A percentile compares a stretch with the other conserved stretches of the same genome.
phyloP scores from a whole-genome alignment of 2,113 vertebrate species.

The Dascyllus trimaculatus region DNA sequence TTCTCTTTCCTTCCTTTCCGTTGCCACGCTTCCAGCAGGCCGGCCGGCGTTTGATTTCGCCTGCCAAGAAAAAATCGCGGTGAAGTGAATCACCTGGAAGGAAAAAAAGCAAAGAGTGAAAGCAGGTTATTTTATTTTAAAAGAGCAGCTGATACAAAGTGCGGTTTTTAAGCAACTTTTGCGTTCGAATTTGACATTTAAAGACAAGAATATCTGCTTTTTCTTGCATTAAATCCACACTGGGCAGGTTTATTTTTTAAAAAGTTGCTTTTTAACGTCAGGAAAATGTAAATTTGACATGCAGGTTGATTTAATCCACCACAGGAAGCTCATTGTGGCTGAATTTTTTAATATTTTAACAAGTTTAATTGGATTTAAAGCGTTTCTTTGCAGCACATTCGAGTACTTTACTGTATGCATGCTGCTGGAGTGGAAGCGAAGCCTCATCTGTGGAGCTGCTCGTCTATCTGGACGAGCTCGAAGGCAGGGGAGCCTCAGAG shows the following conservation, averaged over 20 bases:
- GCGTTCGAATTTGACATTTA: not conserved
- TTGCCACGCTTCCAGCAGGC: not conserved
- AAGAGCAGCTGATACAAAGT: not conserved
- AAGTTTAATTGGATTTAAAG: not conserved
- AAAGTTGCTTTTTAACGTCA: too few species aligned
- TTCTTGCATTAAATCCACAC: not conserved
- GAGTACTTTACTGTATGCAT: constrained; percentile 11
- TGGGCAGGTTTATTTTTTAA: too few species aligned
- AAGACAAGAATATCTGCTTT: not conserved
- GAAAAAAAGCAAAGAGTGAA: not conserved
- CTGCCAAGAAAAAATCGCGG: not conserved
- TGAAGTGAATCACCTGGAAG: not conserved
- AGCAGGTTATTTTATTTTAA: not conserved
- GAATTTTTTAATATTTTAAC: too few species aligned
- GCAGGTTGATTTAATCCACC: too few species aligned
- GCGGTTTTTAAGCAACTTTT: not conserved
- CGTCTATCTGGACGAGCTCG: not conserved
- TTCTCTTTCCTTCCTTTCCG: not conserved
- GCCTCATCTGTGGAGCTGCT: constrained; percentile 28
- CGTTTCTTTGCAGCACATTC: constrained; percentile 18
- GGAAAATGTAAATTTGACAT: too few species aligned
- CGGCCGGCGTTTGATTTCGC: not conserved
- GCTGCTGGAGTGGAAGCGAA: constrained; percentile 17
- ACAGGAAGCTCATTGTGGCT: too few species aligned
- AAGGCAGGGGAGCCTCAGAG: not conserved